Evolutionary conservation across 2,797 vertebrate species (phyloP).

Genomic region (Sciurus vulgaris): DNA sequence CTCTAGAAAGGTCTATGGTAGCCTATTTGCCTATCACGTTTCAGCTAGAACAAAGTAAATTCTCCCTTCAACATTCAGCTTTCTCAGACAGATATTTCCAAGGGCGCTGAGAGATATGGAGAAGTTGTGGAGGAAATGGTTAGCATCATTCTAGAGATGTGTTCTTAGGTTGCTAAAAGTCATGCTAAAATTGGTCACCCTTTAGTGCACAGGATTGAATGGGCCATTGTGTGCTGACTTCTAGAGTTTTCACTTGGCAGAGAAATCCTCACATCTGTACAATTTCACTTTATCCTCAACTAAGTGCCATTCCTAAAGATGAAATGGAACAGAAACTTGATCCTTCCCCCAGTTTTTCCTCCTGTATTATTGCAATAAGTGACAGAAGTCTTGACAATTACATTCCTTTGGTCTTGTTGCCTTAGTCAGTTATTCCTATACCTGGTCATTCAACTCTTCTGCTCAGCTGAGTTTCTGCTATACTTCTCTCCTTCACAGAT

Average conservation of each 20-base stretch:
- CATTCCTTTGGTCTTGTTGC: too few species aligned
- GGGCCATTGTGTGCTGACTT: accelerated
- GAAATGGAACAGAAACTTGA: neutral
- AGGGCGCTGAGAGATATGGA: accelerated
- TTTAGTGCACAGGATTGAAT: neutral
- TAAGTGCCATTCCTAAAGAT: neutral
- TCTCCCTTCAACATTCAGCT: neutral
- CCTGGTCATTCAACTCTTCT: neutral
- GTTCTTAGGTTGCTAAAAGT: neutral
- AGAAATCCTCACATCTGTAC: neutral
- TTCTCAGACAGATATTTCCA: neutral
- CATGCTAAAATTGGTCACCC: neutral
- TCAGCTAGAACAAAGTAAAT: neutral
- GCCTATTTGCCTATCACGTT: neutral
- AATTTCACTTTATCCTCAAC: neutral
- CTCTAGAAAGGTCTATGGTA: neutral
- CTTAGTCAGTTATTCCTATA: accelerated
- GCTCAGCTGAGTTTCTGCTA: neutral
- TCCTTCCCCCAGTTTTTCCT: neutral
- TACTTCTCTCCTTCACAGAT: neutral
- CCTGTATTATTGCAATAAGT: neutral
- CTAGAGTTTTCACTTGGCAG: neutral
- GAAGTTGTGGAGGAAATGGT: neutral
- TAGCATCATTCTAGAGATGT: neutral
- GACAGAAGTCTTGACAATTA: neutral